A percentile compares a stretch with the other conserved stretches of the same genome.
phyloP scores from a whole-genome alignment of 1,140 invertebrate species.

The Antheraea mylitta region DNA sequence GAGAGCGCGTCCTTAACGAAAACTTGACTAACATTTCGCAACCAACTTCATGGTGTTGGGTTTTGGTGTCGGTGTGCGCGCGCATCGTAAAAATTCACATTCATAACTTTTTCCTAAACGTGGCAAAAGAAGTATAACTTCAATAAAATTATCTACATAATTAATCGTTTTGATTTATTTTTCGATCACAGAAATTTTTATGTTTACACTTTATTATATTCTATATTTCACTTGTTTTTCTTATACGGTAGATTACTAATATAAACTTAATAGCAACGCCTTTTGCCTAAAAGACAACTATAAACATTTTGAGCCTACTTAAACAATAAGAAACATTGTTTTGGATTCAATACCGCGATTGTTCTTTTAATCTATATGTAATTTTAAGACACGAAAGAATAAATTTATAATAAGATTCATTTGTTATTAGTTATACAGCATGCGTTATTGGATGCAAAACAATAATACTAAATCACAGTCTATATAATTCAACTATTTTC shows the following conservation, averaged over 20 bases:
- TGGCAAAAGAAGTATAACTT: too few species aligned
- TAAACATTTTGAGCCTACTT: background rate
- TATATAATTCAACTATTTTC: background rate
- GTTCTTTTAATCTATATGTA: background rate
- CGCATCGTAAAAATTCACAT: too few species aligned
- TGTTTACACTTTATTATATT: background rate
- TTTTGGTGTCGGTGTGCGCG: too few species aligned
- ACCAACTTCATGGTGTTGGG: too few species aligned
- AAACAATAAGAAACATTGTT: background rate
- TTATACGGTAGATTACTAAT: background rate
- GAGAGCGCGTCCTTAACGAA: too few species aligned
- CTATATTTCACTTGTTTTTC: background rate
- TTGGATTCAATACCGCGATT: background rate
- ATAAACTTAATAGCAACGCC: conserved; percentile 1
- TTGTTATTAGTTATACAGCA: too few species aligned
- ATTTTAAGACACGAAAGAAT: background rate
- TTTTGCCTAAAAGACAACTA: background rate
- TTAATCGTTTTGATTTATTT: too few species aligned
- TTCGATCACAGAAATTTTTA: too few species aligned
- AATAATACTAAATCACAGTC: background rate
- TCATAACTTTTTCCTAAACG: too few species aligned
- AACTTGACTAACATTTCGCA: too few species aligned
- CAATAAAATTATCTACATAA: too few species aligned
- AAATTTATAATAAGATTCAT: too few species aligned
- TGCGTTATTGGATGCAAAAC: background rate